A percentile compares a stretch with the other conserved stretches of the same genome.
Evolutionary conservation across 2,113 vertebrate species (phyloP).

Genomic region (Vimba vimba): DNA sequence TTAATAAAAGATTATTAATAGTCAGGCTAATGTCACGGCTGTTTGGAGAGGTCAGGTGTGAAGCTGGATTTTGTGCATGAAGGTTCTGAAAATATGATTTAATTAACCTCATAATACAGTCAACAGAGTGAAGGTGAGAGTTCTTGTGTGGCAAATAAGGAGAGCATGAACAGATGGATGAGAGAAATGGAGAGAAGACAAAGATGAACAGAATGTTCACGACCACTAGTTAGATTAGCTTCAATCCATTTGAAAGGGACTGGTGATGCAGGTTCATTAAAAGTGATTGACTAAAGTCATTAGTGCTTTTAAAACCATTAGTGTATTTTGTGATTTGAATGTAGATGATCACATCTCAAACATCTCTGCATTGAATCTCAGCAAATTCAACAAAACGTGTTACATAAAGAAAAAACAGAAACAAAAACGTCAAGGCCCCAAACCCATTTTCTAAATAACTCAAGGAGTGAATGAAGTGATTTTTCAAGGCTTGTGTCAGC

Average conservation of each 20-base stretch:
- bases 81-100: constrained; percentile 7
- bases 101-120: constrained; percentile 13
- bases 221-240: neutral
- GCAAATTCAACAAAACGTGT: neutral
- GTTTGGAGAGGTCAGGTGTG: constrained; percentile 6
- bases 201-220: neutral
- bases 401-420: neutral
- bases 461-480: constrained; percentile 10
- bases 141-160: neutral
- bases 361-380: neutral
- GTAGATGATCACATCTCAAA: neutral
- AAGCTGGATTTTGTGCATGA: neutral
- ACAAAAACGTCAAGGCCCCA: neutral
- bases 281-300: neutral
- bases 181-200: neutral
- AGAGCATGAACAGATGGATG: neutral
- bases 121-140: neutral
- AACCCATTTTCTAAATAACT: constrained; percentile 38
- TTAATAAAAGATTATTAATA: constrained; percentile 34
- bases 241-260: neutral
- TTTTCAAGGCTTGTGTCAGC: constrained; percentile 15
- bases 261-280: neutral
- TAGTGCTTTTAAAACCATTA: neutral
- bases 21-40: constrained; percentile 14
- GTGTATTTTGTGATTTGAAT: neutral